Conservation (phyloP, 2,888 invertebrate genomes). For the Pterostichus niger region DNA sequence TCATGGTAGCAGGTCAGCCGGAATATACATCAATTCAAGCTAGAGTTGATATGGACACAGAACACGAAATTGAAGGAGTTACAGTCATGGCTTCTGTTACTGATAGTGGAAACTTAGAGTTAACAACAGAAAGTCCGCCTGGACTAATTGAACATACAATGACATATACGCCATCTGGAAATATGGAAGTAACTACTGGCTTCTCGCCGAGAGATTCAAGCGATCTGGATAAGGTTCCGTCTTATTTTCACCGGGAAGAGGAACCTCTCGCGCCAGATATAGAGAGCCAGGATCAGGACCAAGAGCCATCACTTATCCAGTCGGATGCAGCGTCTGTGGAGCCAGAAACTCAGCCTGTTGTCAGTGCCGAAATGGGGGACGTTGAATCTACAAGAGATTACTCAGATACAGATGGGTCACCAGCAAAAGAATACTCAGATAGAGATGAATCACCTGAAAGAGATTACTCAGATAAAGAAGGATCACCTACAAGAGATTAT, state of each 20-base stretch:
- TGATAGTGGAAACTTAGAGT: slow-evolving; percentile 74
- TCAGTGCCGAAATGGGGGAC: not conserved
- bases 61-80: slow-evolving; percentile 68
- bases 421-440: not conserved
- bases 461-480: not conserved
- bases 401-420: not conserved
- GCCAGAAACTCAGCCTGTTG: not conserved
- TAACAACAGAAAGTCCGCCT: slow-evolving; percentile 75
- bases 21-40: slow-evolving; percentile 7
- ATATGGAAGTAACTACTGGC: slow-evolving; percentile 74
- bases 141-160: slow-evolving; percentile 75
- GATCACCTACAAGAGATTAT: not conserved
- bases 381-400: not conserved
- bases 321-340: not conserved
- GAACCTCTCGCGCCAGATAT: slow-evolving; percentile 52
- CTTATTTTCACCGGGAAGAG: slow-evolving; percentile 59
- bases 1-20: slow-evolving; percentile 16
- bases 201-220: slow-evolving; percentile 68
- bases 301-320: slow-evolving; percentile 4
- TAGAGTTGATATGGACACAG: slow-evolving; percentile 35
- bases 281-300: not conserved
- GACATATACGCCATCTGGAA: slow-evolving; percentile 73
- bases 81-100: slow-evolving; percentile 74
- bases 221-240: slow-evolving; percentile 20
- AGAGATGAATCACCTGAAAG: not conserved